phyloP scores from a whole-genome alignment of 2,113 vertebrate genomes.

The Dipodomys merriami region DNA sequence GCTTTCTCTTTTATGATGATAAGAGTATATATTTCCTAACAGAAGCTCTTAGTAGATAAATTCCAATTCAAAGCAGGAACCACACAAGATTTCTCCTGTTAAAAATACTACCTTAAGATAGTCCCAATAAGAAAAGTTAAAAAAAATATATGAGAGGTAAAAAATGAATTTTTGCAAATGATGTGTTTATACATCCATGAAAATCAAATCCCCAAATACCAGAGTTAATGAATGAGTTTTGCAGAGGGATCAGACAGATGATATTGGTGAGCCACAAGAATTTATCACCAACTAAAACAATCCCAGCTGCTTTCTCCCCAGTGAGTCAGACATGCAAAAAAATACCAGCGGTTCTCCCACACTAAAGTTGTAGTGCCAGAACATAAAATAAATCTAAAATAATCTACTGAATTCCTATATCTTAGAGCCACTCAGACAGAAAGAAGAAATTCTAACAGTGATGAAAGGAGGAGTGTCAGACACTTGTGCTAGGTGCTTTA shows the following conservation, averaged over 20 bases:
- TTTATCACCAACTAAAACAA: conserved; percentile 42
- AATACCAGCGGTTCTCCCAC: not conserved
- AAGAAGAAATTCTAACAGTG: not conserved
- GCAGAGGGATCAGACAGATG: not conserved
- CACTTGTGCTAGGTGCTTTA: not conserved
- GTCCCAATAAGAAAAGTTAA: conserved; percentile 45
- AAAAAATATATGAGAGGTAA: not conserved
- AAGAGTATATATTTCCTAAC: conserved; percentile 2
- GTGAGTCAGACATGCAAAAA: conserved; percentile 34
- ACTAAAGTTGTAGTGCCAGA: conserved; percentile 26
- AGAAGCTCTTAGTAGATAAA: conserved; percentile 43
- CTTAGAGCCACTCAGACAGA: not conserved
- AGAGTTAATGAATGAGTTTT: conserved; percentile 34
- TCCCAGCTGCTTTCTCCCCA: conserved; percentile 31
- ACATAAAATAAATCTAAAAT: conserved; percentile 28
- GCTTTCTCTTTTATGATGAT: not conserved
- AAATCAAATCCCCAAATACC: conserved; percentile 47
- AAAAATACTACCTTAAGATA: conserved; percentile 35
- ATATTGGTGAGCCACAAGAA: conserved; percentile 4
- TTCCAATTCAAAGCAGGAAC: conserved; percentile 37
- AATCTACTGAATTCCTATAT: conserved; percentile 25
- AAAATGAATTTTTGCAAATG: conserved; percentile 10
- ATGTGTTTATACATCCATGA: conserved; percentile 31
- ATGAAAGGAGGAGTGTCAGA: not conserved
- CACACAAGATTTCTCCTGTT: not conserved